Conservation (phyloP, 2,797 vertebrate species). For the Centropyge bicolor region DNA sequence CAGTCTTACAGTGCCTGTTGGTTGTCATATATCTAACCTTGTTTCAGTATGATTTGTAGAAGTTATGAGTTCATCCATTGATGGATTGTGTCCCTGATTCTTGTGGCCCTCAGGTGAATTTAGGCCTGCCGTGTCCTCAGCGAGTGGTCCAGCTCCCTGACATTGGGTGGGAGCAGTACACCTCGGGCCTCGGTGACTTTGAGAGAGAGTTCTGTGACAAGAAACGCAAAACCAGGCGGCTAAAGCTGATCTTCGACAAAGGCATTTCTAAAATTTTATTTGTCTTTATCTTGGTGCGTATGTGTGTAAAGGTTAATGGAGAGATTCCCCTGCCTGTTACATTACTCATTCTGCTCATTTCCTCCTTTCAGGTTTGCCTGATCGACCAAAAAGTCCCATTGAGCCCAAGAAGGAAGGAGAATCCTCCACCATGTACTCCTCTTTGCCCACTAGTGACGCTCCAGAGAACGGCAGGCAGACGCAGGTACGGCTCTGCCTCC, state of each 20-base stretch:
- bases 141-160: conserved; percentile 97
- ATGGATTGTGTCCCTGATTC: not conserved
- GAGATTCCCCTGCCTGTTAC: not conserved
- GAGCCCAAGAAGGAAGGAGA: conserved; percentile 96
- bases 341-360: not conserved
- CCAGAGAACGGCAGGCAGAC: conserved; percentile 88
- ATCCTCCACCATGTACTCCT: conserved; percentile 90
- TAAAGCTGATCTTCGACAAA: conserved; percentile 97
- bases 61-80: not conserved
- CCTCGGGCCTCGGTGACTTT: conserved; percentile 95
- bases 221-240: conserved; percentile 94
- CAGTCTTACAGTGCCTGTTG: not conserved
- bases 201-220: conserved; percentile 96
- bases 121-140: conserved; percentile 95
- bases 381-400: conserved; percentile 94
- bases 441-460: conserved; percentile 94
- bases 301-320: too few species aligned
- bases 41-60: not conserved
- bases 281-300: not conserved
- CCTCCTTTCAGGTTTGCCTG: conserved; percentile 88
- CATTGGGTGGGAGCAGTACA: conserved; percentile 98
- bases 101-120: conserved; percentile 85
- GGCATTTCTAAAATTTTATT: conserved; percentile 77
- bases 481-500: conserved; percentile 84
- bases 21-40: not conserved